These are phyloP conservation scores for Aphrocallistes beatrix DNA, from an alignment of 37 sponge, comb jelly and placozoan genomes.

Conservation along the genomic window DNA sequence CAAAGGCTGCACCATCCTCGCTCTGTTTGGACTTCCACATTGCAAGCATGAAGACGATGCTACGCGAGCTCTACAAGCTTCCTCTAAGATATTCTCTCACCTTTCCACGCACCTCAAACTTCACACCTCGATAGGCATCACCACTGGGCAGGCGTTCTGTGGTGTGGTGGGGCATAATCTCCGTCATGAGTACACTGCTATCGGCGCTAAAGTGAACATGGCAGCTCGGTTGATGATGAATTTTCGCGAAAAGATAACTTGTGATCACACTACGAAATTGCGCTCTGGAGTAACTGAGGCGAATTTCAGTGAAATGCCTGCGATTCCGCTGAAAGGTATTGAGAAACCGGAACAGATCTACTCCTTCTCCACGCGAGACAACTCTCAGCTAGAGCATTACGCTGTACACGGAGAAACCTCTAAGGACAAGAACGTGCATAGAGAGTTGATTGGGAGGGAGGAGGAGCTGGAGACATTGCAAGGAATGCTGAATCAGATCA, in stretches of 20 bases:
- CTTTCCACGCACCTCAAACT: background rate
- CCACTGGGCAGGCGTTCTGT: slow-evolving; percentile 83
- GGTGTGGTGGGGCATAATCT: slow-evolving; percentile 87
- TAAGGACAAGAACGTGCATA: background rate
- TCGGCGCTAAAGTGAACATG: slow-evolving; percentile 86
- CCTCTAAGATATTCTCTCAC: slow-evolving; percentile 33
- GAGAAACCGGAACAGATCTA: slow-evolving; percentile 48
- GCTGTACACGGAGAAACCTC: background rate
- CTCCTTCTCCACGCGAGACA: slow-evolving; percentile 23
- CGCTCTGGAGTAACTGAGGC: slow-evolving; percentile 44
- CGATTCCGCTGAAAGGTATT: slow-evolving; percentile 66
- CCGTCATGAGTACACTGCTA: slow-evolving; percentile 92
- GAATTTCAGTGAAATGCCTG: slow-evolving; percentile 43
- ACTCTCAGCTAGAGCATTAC: background rate
- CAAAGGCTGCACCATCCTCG: slow-evolving; percentile 89
- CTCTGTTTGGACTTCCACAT: slow-evolving; percentile 86
- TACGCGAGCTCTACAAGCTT: slow-evolving; percentile 55
- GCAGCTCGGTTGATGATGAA: slow-evolving; percentile 88
- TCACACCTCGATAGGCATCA: slow-evolving; percentile 66
- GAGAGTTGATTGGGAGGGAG: slow-evolving; percentile 30
- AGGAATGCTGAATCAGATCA: slow-evolving; percentile 37
- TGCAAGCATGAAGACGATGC: slow-evolving; percentile 71
- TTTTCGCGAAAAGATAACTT: slow-evolving; percentile 55
- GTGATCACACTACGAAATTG: slow-evolving; percentile 64
- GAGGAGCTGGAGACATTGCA: slow-evolving; percentile 43